Evolutionary conservation across 2,797 vertebrate species (phyloP).

Genomic region (Lepus oiostolus): DNA sequence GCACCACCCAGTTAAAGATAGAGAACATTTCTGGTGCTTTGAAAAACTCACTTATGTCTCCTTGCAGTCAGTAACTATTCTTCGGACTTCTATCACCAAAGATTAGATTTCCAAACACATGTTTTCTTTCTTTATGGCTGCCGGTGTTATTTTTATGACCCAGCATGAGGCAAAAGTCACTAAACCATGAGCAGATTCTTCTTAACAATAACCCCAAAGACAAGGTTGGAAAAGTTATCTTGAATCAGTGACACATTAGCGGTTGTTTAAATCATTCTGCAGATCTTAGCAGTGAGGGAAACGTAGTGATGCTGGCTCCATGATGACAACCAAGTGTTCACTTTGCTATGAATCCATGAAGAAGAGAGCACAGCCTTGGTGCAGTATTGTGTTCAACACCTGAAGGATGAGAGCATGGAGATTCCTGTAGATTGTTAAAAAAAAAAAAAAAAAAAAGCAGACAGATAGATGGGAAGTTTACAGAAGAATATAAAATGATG

Average conservation of each 20-base stretch:
- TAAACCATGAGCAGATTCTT: slow-evolving; percentile 16
- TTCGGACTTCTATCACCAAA: slow-evolving; percentile 28
- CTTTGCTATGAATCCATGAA: background rate
- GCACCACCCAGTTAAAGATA: background rate
- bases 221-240: background rate
- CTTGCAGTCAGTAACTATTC: background rate
- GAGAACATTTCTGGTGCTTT: background rate
- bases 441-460: background rate
- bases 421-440: background rate
- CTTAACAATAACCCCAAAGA: background rate
- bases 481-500: background rate
- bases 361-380: background rate
- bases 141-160: slow-evolving; percentile 16
- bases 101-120: background rate
- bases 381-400: background rate
- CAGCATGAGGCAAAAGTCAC: background rate
- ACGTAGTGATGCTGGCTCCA: background rate
- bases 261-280: background rate
- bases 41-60: background rate
- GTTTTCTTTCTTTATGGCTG: slow-evolving; percentile 5
- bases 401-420: background rate
- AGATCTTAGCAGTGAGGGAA: background rate
- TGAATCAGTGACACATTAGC: background rate
- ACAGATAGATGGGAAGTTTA: slow-evolving; percentile 33
- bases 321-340: background rate